Evolutionary conservation across 2,888 invertebrate genomes (phyloP), one percentile per base, ranked within the genome.

Genomic region (Stenodema calcarata): DNA sequence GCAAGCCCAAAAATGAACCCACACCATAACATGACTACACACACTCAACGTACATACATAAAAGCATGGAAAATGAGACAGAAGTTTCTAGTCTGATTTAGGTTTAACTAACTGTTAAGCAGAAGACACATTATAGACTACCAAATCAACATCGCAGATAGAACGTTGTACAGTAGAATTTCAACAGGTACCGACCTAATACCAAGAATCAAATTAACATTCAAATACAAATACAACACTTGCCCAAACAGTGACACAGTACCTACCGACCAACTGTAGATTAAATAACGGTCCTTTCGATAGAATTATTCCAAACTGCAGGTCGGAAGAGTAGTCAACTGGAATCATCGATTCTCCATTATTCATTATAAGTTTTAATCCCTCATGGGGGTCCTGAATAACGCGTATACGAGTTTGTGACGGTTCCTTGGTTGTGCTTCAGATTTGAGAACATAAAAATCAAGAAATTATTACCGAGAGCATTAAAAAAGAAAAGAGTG

Each of bases 1-100:
- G 89, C 87, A 88, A 89, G 88, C 79, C 88, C 87, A 75, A 42
- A 83, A 88, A 82, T 70, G 28, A 81, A 87, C 87, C 88, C 84
- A 87, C 88, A 88, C 82, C 82, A 69, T 82, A 82, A 82, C 82
- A 82, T 78, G 23, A 88, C 62, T 35, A 42, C 35, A 84, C 78
- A 86, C 84, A 86, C 75, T 47, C 76, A 86, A 79, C 81, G 50
- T 73, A 80, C 41, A 73, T 50, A 86, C 73, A 79, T 85, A 30
- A 75, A 82, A 82, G 62, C 62, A 4, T 18, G 62, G 18, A 62
- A 62, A n/a, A 18, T 23, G 11, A 23, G 23, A 18, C 2, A 16
- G 54, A 18, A 44, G 44, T 16, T 16, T 44, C 44, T 14, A 23
- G 62, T 23, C 23, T 62, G 23, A 23, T 62, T 23, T 23, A 62